These are phyloP conservation scores for Sitta carolinensis DNA, from an alignment of 2,797 vertebrate species.

Conservation along the genomic window DNA sequence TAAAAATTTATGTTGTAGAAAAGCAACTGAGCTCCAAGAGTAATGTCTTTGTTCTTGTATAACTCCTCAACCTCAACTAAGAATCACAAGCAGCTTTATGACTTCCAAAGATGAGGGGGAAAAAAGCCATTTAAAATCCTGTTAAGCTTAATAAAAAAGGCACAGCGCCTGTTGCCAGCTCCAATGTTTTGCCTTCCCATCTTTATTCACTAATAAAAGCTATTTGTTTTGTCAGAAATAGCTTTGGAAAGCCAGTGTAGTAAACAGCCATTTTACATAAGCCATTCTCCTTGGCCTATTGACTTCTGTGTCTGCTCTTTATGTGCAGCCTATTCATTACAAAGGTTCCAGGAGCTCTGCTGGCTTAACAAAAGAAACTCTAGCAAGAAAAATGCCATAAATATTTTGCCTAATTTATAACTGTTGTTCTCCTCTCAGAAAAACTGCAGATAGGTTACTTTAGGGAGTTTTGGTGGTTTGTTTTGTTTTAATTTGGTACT, in stretches of 20 bases:
- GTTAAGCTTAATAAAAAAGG: slow-evolving; percentile 17
- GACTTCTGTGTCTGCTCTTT: neutral
- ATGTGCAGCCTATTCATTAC: neutral
- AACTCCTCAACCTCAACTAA: slow-evolving; percentile 20
- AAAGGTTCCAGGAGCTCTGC: neutral
- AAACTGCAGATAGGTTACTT: neutral
- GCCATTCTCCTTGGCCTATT: slow-evolving; percentile 2
- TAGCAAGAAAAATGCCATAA: neutral
- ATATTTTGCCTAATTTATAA: neutral
- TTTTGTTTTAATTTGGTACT: neutral
- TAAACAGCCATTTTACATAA: slow-evolving; percentile 20
- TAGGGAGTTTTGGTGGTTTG: neutral
- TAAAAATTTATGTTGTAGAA: neutral
- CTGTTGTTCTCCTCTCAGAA: neutral
- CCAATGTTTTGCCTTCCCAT: neutral
- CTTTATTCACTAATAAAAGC: slow-evolving; percentile 22
- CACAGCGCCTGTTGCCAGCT: neutral
- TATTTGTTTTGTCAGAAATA: slow-evolving; percentile 36
- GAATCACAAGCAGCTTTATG: slow-evolving; percentile 32
- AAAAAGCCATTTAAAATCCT: neutral
- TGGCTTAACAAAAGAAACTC: neutral
- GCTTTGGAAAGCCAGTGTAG: slow-evolving; percentile 4
- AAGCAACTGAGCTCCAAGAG: neutral
- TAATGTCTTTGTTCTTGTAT: neutral
- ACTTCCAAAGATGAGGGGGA: neutral